These are phyloP conservation scores for Nicator chloris DNA, from an alignment of 2,113 vertebrate species.

Conservation along the genomic window DNA sequence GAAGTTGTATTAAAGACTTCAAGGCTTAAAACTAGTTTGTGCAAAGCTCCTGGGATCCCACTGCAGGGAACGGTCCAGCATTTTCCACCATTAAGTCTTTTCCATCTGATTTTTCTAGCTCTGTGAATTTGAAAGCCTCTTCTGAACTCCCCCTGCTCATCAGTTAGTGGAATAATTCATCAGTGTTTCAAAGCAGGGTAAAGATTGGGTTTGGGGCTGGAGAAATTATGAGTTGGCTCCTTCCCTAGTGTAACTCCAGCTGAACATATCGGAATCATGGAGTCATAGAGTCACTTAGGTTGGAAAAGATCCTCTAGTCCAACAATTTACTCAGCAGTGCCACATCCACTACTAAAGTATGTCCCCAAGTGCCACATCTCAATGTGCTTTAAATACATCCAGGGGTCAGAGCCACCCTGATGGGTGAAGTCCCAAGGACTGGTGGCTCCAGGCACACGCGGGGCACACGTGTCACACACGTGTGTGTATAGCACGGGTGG, in stretches of 20 bases:
- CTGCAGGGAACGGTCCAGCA: not conserved
- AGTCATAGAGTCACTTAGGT: not conserved
- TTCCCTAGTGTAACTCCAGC: not conserved
- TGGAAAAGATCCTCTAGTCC: not conserved
- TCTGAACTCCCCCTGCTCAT: not conserved
- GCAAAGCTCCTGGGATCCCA: not conserved
- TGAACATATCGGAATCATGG: fast-evolving
- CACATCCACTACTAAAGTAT: fast-evolving
- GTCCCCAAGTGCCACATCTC: not conserved
- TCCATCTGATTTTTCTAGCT: conserved; percentile 28
- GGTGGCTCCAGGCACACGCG: fast-evolving
- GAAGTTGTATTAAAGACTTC: conserved; percentile 25
- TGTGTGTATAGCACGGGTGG: fast-evolving
- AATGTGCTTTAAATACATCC: not conserved
- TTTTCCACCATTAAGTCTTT: conserved; percentile 15
- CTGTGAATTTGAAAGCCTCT: not conserved
- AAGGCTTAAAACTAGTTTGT: conserved; percentile 32
- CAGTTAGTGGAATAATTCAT: conserved; percentile 7
- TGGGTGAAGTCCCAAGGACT: fast-evolving
- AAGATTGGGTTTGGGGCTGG: not conserved
- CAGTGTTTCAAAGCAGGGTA: not conserved
- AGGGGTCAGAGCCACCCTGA: not conserved
- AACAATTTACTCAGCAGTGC: not conserved
- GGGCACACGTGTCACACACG: fast-evolving
- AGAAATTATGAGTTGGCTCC: not conserved